Conservation (phyloP, 92 coral and sea anemone species). For the Pocillopora grandis region DNA sequence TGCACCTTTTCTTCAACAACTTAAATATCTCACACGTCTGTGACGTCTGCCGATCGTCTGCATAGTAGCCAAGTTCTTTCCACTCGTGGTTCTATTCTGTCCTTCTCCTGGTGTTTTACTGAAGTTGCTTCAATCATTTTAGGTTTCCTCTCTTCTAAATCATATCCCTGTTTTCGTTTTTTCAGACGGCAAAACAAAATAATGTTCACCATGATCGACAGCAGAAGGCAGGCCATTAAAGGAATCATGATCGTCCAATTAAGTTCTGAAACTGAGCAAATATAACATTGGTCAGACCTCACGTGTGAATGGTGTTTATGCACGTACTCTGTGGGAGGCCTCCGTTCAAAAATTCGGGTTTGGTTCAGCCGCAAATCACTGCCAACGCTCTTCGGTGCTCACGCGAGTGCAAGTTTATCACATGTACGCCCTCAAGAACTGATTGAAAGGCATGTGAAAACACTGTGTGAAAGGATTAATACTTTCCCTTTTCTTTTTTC, state of each 20-base stretch:
- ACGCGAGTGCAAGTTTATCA: too few relatives aligned
- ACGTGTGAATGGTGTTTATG: too few relatives aligned
- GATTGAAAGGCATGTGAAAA: too few relatives aligned
- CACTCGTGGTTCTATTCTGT: background rate
- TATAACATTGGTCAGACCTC: background rate
- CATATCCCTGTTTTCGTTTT: constrained; percentile 26
- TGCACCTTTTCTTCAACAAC: background rate
- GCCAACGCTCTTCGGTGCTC: too few relatives aligned
- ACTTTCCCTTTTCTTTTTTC: too few relatives aligned
- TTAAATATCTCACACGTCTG: constrained; percentile 13
- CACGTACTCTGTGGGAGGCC: too few relatives aligned
- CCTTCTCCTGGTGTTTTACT: constrained; percentile 3
- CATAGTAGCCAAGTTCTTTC: constrained; percentile 18
- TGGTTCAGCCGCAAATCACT: too few relatives aligned
- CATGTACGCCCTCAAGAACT: too few relatives aligned
- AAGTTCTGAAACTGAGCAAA: constrained; percentile 43
- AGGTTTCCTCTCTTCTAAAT: background rate
- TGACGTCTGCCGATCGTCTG: constrained; percentile 22
- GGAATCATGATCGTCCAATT: constrained; percentile 72
- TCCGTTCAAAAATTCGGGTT: too few relatives aligned
- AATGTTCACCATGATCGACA: constrained; percentile 59
- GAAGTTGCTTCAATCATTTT: background rate
- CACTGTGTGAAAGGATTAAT: too few relatives aligned
- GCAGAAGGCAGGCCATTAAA: constrained; percentile 54
- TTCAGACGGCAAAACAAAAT: constrained; percentile 56